phyloP scores from a whole-genome alignment of 2,797 vertebrate genomes.

The Gymnopithys bicolor region DNA sequence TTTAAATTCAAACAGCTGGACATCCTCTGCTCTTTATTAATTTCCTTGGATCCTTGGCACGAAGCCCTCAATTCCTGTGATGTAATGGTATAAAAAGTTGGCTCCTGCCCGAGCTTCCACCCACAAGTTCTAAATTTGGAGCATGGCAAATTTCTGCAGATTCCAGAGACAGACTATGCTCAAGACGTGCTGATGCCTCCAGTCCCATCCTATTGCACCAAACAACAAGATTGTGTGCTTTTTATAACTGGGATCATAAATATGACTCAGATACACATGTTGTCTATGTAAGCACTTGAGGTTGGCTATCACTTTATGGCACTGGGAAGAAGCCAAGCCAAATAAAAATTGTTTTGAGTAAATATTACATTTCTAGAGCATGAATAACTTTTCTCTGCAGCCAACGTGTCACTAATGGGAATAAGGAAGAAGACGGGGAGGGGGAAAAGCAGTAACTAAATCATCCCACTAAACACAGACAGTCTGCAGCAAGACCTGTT shows the following conservation, averaged over 20 bases:
- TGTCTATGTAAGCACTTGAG: constrained; percentile 66
- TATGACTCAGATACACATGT: constrained; percentile 73
- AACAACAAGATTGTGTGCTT: constrained; percentile 45
- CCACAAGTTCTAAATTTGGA: constrained; percentile 80
- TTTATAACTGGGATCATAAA: constrained; percentile 70
- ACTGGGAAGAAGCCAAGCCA: constrained; percentile 72
- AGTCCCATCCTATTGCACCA: constrained; percentile 52
- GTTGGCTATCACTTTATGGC: constrained; percentile 70
- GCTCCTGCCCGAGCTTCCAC: constrained; percentile 64
- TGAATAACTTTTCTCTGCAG: constrained; percentile 61
- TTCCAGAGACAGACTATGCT: constrained; percentile 64
- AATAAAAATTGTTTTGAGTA: constrained; percentile 74
- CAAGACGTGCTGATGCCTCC: constrained; percentile 60
- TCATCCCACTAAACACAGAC: constrained; percentile 48
- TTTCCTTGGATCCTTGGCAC: constrained; percentile 63
- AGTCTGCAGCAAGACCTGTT: constrained; percentile 61
- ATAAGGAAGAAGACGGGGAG: constrained; percentile 62
- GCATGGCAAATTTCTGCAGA: constrained; percentile 72
- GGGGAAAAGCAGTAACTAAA: constrained; percentile 60
- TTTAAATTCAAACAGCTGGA: constrained; percentile 71
- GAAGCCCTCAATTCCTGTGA: constrained; percentile 66
- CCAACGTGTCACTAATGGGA: constrained; percentile 68
- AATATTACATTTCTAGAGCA: constrained; percentile 69
- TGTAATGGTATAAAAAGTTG: constrained; percentile 77
- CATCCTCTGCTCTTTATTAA: constrained; percentile 72